A percentile compares a stretch with the other conserved stretches of the same genome.
Conservation (phyloP, 2,888 invertebrate species). For the Andrena trimmerana region DNA sequence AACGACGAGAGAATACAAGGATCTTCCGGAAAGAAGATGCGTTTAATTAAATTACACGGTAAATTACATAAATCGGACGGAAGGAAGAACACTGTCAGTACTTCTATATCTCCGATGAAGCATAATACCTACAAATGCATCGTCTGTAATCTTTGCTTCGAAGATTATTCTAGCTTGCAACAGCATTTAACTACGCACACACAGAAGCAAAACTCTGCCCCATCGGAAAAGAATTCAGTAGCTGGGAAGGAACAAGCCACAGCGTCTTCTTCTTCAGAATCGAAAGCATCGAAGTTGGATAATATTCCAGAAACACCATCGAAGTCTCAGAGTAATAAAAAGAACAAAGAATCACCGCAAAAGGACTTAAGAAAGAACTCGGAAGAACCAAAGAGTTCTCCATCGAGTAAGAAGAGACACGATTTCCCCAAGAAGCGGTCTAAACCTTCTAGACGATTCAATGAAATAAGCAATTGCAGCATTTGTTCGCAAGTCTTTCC, state of each 20-base stretch:
- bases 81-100: background rate
- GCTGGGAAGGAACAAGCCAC: background rate
- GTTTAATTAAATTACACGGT: background rate
- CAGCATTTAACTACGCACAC: conserved; percentile 47
- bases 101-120: background rate
- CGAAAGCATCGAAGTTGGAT: background rate
- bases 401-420: background rate
- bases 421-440: background rate
- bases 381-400: background rate
- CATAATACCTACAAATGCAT: conserved; percentile 44
- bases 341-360: background rate
- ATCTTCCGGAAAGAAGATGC: background rate
- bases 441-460: background rate
- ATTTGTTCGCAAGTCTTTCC: conserved; percentile 73
- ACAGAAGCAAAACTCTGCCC: background rate
- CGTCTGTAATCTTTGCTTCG: conserved; percentile 47
- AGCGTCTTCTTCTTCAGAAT: background rate
- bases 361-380: background rate
- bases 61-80: background rate
- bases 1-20: background rate
- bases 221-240: background rate
- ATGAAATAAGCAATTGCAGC: conserved; percentile 62
- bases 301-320: background rate
- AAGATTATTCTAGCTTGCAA: conserved; percentile 18
- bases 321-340: background rate